Evolutionary conservation across 2,888 invertebrate species (phyloP), one percentile per base, ranked within the genome.

Genomic region (Drosophila prostipennis): DNA sequence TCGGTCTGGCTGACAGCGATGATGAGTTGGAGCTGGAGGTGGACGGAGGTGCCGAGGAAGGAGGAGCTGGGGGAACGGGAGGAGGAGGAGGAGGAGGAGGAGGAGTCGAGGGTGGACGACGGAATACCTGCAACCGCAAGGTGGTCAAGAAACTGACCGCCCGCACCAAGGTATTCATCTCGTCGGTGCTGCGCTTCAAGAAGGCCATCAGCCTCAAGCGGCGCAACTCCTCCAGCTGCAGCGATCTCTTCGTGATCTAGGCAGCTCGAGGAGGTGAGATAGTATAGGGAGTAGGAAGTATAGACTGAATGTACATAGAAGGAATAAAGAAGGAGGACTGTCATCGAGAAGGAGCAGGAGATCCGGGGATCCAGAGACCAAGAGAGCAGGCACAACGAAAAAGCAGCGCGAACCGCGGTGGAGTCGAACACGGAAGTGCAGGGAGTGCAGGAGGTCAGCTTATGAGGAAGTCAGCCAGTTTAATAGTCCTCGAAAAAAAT

Each of bases 171-270:
- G 82, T 90, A 3, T 91, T 92, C 59, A 70, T 92, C 3, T 87
- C 91, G 2, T 91, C 92, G 7, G 90, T 92, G 43, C 58, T 92
- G 71, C 90, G 91, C 57, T 91, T 92, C 75, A 92, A 92, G 76
- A 90, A 89, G 32, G 79, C 89, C 59, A 79, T 91, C 42, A 90
- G 89, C 63, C 89, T 91, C 49, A 90, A 89, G 56, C 85, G 92
- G 3, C 87, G 92, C 54, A 91, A 86, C 68, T 91, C 92, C 4
- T 91, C 89, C 55, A 91, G 90, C 72, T 92, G 92, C 82, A 92
- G 90, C 70, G 91, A 92, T 80, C 77, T 92, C 55, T 92, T 92
- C 79, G 92, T 91, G 67, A 92, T 92, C 78, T 92, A 89, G 90
- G 14, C 32, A 10, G 36, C 11, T 4, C 10, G 3, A 13, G 8